Base-by-base conservation (phyloP, 2,888 invertebrate species). In the Archaeoteleia sp. region DNA sequence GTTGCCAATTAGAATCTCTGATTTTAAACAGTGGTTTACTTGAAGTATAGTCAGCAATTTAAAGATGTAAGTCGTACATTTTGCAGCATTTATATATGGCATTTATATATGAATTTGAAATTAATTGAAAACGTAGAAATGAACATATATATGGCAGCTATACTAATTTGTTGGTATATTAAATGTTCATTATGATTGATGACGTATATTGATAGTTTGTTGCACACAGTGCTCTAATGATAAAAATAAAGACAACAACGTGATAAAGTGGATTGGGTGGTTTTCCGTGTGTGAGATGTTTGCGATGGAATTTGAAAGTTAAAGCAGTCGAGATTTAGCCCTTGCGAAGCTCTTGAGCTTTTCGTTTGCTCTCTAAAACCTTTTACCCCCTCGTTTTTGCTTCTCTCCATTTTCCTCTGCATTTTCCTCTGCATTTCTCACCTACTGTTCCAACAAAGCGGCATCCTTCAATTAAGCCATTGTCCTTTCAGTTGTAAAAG, bases 251-350 rank as follows among this genome's bases (percentile, higher is more conserved):
- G 43, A 51, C 45, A 51, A 65, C 51, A 51, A 57, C 57, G 63
- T 57, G 40, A 40, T 65, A 65, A 57, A 57, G 51, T 57, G 57
- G 46, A 65, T 65, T 20, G 40, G 57, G 53, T 17, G 58, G 58
- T 54, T 60, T 60, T 48, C 54, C 48, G 48, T 43, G 49, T 54
- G 66, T 42, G 60, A 60, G 60, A 60, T 60, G 66, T 60, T 66
- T 66, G 66, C 66, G 37, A 60, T 66, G 54, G 66, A 60, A 66
- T 66, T 66, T 66, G 66, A 66, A 66, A 60, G 66, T 66, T 66
- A 48, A 66, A 66, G 66, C 54, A 55, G 66, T 49, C 34, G 54
- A 66, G 66, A 55, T 60, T 66, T 60, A 66, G 60, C 58, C 60
- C 66, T 60, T 60, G 60, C 60, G 66, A 66, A 66, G 54, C 60